These are phyloP conservation scores for Torymus tubicola DNA, from an alignment of 2,888 invertebrate species.

Conservation along the genomic window DNA sequence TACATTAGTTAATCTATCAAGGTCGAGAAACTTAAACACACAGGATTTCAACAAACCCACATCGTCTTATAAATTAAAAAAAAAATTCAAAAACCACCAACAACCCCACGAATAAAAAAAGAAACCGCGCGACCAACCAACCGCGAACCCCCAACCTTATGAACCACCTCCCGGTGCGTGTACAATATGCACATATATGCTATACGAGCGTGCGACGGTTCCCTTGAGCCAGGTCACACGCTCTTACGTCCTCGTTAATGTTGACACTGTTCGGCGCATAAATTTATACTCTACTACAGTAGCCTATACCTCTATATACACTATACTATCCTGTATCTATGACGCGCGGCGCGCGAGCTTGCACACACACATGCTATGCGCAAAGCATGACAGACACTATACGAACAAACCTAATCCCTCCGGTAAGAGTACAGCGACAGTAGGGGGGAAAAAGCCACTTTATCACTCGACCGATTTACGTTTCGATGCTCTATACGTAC, in stretches of 20 bases:
- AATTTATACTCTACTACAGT: slow-evolving; percentile 36
- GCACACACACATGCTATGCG: slow-evolving; percentile 5
- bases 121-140: too few relatives aligned
- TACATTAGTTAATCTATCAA: too few relatives aligned
- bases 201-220: slow-evolving; percentile 42
- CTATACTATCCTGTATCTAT: background rate
- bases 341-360: slow-evolving; percentile 13
- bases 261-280: slow-evolving; percentile 45
- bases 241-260: slow-evolving; percentile 51
- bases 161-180: too few relatives aligned
- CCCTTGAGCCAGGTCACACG: slow-evolving; percentile 44
- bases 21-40: too few relatives aligned
- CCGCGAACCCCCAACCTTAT: too few relatives aligned
- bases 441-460: slow-evolving; percentile 42
- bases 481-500: background rate
- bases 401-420: background rate
- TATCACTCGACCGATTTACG: slow-evolving; percentile 41
- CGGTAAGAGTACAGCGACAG: background rate
- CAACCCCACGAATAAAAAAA: too few relatives aligned
- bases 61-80: too few relatives aligned
- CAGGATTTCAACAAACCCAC: too few relatives aligned
- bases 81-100: too few relatives aligned
- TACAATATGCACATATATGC: too few relatives aligned
- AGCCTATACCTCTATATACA: background rate
- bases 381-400: background rate